Conservation (phyloP, 2,888 invertebrate genomes). For the Eristalinus aeneus region DNA sequence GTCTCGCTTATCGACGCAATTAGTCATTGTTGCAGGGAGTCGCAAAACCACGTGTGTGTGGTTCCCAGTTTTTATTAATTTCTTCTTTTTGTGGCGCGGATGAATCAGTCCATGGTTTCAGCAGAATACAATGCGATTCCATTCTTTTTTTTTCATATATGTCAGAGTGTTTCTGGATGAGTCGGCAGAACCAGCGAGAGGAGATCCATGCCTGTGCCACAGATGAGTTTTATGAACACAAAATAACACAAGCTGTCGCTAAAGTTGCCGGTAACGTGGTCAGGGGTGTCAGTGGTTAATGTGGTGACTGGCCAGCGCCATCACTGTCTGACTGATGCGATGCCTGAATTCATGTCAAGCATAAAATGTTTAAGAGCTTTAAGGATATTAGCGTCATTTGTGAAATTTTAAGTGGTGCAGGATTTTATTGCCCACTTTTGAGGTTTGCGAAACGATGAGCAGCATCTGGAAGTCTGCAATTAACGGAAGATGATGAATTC, state of each 20-base stretch:
- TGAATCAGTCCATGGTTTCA: conserved; percentile 17
- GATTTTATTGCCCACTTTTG: conserved; percentile 12
- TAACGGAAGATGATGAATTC: conserved; percentile 13
- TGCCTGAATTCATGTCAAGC: conserved; percentile 47
- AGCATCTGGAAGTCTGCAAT: neutral
- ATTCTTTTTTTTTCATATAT: conserved; percentile 4
- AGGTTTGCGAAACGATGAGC: neutral
- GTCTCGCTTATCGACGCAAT: conserved; percentile 12
- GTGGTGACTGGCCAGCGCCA: neutral
- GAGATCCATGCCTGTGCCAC: conserved; percentile 5
- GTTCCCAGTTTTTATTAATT: neutral
- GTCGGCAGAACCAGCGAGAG: conserved; percentile 12
- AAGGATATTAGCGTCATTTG: conserved; percentile 48
- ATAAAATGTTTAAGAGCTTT: conserved; percentile 22
- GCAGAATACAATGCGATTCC: conserved; percentile 26
- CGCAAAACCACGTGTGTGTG: conserved; percentile 8
- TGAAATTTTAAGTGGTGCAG: conserved; percentile 47
- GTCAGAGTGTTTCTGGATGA: conserved; percentile 29
- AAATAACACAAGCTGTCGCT: conserved; percentile 42
- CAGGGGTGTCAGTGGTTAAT: neutral
- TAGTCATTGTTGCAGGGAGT: conserved; percentile 24
- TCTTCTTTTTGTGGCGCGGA: conserved; percentile 1
- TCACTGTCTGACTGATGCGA: neutral
- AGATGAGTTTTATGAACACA: conserved; percentile 47
- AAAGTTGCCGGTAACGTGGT: neutral